A percentile compares a stretch with the other conserved stretches of the same genome.
Evolutionary conservation across 2,888 invertebrate species (phyloP).

Genomic region (Erebia ligea): DNA sequence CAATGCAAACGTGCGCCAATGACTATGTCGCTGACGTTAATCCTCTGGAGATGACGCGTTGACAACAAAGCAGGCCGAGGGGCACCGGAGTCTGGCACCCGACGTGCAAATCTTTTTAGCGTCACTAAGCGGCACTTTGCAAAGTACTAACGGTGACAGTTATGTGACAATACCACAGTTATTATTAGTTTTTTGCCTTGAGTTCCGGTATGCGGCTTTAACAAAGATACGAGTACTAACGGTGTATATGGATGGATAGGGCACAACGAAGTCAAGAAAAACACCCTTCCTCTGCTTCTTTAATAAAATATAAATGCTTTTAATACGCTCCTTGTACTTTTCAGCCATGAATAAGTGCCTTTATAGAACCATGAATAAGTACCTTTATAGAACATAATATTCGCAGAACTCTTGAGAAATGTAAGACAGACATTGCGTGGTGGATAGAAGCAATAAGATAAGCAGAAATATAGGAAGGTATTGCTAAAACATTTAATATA

Average conservation of each 20-base stretch:
- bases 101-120: constrained; percentile 41
- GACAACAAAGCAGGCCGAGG: constrained; percentile 40
- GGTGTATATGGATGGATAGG: neutral
- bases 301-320: neutral
- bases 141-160: constrained; percentile 37
- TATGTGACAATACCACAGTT: constrained; percentile 26
- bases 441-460: neutral
- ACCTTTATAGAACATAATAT: neutral
- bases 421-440: neutral
- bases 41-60: constrained; percentile 39
- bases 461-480: neutral
- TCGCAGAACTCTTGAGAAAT: neutral
- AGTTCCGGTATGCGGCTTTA: constrained; percentile 7
- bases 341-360: no score
- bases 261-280: neutral
- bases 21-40: constrained; percentile 40
- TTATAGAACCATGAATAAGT: no score
- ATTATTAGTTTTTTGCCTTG: constrained; percentile 5
- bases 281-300: neutral
- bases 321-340: no score
- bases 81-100: constrained; percentile 4
- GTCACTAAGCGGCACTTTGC: constrained; percentile 37
- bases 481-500: constrained; percentile 11
- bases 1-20: constrained; percentile 21
- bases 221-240: neutral